These are phyloP conservation scores for Mythimna vitellina DNA, from an alignment of 2,888 invertebrate species.

Conservation along the genomic window DNA sequence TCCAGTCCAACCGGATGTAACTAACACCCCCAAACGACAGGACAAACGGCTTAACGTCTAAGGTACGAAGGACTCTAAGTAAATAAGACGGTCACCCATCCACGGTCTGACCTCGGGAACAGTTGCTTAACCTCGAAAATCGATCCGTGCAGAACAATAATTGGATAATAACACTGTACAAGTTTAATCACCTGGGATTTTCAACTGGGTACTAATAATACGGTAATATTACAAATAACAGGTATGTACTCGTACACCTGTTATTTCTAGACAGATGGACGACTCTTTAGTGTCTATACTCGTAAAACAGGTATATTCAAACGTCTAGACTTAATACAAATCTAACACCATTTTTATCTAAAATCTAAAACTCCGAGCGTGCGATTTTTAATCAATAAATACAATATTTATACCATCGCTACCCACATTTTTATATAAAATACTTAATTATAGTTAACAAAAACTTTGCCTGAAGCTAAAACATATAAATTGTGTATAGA, in stretches of 20 bases:
- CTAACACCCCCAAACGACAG: no score
- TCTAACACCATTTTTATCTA: slow-evolving; percentile 30
- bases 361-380: slow-evolving; percentile 51
- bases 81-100: no score
- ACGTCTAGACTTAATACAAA: slow-evolving; percentile 34
- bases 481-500: slow-evolving; percentile 79
- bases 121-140: no score
- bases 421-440: slow-evolving; percentile 72
- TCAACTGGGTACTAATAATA: neutral
- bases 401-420: slow-evolving; percentile 67
- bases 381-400: slow-evolving; percentile 67
- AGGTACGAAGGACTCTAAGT: no score
- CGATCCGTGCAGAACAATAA: no score
- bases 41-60: no score
- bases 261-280: no score
- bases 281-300: neutral
- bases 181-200: slow-evolving; percentile 1
- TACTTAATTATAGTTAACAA: slow-evolving; percentile 71
- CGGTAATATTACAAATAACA: no score
- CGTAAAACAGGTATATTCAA: slow-evolving; percentile 12
- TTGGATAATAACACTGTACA: neutral
- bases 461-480: slow-evolving; percentile 72
- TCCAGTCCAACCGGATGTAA: no score
- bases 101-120: no score
- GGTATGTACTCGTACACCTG: no score